phyloP scores from a whole-genome alignment of 2,797 vertebrate species.

The Anolis apletophallus region DNA sequence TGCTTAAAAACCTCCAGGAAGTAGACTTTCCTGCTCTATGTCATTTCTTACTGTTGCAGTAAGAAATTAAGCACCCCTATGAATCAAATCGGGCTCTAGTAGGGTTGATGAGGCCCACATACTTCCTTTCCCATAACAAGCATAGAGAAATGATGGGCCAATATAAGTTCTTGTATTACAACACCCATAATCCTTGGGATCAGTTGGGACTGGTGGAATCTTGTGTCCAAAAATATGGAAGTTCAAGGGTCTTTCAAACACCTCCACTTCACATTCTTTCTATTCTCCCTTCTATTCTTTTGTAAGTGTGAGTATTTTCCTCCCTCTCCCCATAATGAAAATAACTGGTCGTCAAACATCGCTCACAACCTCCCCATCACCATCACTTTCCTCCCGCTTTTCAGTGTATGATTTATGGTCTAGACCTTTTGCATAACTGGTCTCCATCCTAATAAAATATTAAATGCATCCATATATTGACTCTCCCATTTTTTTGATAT shows the following conservation, averaged over 20 bases:
- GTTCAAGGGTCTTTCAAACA: too few species aligned
- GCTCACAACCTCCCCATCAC: neutral
- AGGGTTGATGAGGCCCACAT: neutral
- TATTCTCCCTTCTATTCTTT: conserved; percentile 28
- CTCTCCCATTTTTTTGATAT: conserved; percentile 78
- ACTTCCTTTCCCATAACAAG: neutral
- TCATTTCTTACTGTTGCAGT: too few species aligned
- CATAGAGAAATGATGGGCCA: neutral
- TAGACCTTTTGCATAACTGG: conserved; percentile 67
- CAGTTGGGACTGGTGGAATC: neutral
- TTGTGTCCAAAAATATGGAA: neutral
- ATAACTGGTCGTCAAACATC: conserved; percentile 26
- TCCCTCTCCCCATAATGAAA: neutral
- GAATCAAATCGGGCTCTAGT: too few species aligned
- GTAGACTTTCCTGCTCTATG: too few species aligned
- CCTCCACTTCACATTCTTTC: too few species aligned
- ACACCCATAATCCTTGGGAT: neutral
- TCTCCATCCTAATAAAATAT: conserved; percentile 77
- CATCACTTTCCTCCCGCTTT: neutral
- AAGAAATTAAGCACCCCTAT: too few species aligned
- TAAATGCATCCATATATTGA: conserved; percentile 78
- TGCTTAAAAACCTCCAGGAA: too few species aligned
- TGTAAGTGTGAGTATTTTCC: neutral
- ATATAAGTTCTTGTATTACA: too few species aligned
- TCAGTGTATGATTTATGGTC: conserved; percentile 74